phyloP scores from a whole-genome alignment of 2,888 invertebrate species.

The Nephrotoma guestfalica region DNA sequence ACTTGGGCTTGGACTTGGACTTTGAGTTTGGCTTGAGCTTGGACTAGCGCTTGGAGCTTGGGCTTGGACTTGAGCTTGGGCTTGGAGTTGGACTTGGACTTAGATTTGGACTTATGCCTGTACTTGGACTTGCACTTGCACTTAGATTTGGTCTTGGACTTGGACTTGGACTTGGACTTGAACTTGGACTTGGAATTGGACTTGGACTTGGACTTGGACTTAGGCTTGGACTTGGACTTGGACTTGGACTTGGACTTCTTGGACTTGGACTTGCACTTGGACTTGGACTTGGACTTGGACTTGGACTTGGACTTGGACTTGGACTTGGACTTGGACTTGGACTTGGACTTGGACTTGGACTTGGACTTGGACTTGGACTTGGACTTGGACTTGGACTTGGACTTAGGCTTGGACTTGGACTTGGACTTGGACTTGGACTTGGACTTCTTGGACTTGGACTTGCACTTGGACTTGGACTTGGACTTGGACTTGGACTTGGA shows the following conservation, averaged over 20 bases:
- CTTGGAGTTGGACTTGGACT: neutral
- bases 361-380: slow-evolving; percentile 7
- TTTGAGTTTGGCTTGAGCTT: neutral
- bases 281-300: slow-evolving; percentile 8
- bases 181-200: neutral
- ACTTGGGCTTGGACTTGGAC: neutral
- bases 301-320: slow-evolving; percentile 8
- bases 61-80: neutral
- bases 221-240: neutral
- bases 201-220: neutral
- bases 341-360: slow-evolving; percentile 7
- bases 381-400: slow-evolving; percentile 7
- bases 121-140: neutral
- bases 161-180: neutral
- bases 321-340: slow-evolving; percentile 6
- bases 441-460: slow-evolving; percentile 8
- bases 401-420: slow-evolving; percentile 7
- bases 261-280: slow-evolving; percentile 6
- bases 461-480: slow-evolving; percentile 9
- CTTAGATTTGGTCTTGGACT: neutral
- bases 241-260: neutral
- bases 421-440: slow-evolving; percentile 7
- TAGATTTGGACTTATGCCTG: neutral
- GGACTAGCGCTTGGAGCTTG: neutral
- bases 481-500: slow-evolving; percentile 8